These are phyloP conservation scores for Simalia tracyae DNA, from an alignment of 2,797 vertebrate species.

Conservation along the genomic window DNA sequence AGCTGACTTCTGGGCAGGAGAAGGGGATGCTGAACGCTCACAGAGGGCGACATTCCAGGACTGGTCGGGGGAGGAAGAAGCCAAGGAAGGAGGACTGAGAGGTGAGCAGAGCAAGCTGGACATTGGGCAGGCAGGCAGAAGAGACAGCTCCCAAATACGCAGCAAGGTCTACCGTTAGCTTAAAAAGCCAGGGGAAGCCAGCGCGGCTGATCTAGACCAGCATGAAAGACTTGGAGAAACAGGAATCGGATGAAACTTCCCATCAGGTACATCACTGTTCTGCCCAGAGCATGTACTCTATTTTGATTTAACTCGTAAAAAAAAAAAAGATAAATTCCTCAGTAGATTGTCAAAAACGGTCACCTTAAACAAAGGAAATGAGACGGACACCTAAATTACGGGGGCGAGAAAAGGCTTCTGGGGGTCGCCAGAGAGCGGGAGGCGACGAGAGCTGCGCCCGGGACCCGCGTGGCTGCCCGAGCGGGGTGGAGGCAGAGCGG, in stretches of 20 bases:
- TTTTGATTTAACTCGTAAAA: fast-evolving
- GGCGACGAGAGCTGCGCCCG: no score
- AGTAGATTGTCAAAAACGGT: background rate
- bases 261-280: background rate
- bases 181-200: no score
- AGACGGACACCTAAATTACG: background rate
- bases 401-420: background rate
- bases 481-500: background rate
- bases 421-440: background rate
- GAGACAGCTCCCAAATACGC: no score
- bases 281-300: background rate
- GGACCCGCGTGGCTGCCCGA: background rate
- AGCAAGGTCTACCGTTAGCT: no score
- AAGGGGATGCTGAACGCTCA: background rate
- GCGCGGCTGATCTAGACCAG: background rate
- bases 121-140: no score
- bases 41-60: background rate
- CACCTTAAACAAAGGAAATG: background rate
- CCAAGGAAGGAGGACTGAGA: fast-evolving
- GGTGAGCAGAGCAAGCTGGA: background rate
- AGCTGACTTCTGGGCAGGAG: background rate
- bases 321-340: background rate
- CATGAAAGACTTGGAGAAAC: fast-evolving
- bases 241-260: background rate
- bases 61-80: background rate